These are phyloP conservation scores for Brachionus manjavacas DNA, from an alignment of 1,140 invertebrate genomes.

Conservation along the genomic window DNA sequence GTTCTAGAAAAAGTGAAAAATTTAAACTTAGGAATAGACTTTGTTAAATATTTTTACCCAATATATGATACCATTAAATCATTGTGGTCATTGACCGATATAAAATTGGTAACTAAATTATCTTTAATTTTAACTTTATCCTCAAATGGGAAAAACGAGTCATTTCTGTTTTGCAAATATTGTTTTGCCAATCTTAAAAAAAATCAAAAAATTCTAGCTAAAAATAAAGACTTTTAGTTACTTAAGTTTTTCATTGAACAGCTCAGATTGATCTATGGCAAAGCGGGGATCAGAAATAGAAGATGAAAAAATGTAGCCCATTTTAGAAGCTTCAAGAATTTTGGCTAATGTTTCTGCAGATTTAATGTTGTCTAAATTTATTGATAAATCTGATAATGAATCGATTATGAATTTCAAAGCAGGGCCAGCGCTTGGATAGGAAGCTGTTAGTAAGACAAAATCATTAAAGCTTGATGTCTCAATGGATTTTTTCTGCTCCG, in stretches of 20 bases:
- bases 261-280: background rate
- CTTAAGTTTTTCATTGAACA: background rate
- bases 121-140: background rate
- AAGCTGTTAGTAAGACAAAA: constrained; percentile 4
- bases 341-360: background rate
- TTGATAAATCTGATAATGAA: background rate
- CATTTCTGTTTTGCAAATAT: constrained; percentile 3
- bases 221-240: background rate
- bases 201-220: background rate
- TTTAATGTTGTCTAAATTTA: background rate
- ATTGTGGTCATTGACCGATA: constrained; percentile 40
- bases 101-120: background rate
- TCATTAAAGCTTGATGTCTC: background rate
- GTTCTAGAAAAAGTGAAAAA: background rate
- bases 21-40: background rate
- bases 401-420: background rate
- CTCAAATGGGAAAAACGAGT: background rate
- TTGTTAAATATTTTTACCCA: background rate
- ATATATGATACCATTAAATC: constrained; percentile 40
- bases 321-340: background rate
- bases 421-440: constrained; percentile 5
- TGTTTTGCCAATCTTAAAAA: background rate
- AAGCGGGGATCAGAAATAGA: background rate
- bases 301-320: constrained; percentile 6
- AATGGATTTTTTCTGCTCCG: background rate